Evolutionary conservation across 2,113 vertebrate genomes (phyloP).

Genomic region (Aegithalos caudatus): DNA sequence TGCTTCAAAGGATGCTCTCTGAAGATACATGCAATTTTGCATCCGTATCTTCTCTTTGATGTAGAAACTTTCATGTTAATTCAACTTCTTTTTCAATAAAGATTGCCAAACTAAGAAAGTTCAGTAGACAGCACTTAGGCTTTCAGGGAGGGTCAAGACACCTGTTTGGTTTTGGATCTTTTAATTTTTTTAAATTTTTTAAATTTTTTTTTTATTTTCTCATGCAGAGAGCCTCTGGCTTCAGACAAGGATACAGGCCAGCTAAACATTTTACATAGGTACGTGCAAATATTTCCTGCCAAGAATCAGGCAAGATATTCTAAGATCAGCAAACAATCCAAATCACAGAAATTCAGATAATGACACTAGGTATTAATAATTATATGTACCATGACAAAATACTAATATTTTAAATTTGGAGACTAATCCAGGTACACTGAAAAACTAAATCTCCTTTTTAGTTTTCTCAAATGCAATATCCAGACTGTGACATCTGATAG

Average conservation of each 20-base stretch:
- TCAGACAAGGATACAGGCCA: neutral
- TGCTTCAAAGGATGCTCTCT: neutral
- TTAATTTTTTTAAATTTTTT: neutral
- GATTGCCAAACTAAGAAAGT: neutral
- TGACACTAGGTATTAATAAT: neutral
- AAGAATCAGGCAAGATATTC: neutral
- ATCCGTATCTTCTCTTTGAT: neutral
- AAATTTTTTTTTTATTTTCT: neutral
- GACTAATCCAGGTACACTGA: neutral
- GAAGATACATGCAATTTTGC: neutral
- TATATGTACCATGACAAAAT: neutral
- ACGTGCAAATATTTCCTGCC: neutral
- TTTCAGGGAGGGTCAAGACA: neutral
- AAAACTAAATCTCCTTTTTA: neutral
- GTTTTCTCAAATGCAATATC: neutral
- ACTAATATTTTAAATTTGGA: neutral
- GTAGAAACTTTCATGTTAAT: neutral
- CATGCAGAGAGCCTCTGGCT: neutral
- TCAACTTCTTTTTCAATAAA: neutral
- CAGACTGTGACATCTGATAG: neutral
- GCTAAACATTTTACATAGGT: neutral
- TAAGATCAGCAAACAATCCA: neutral
- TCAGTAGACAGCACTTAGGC: neutral
- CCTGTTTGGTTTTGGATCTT: accelerated
- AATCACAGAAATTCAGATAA: neutral